A percentile compares a stretch with the other conserved stretches of the same genome.
Conservation (phyloP, 2,888 invertebrate species). For the Elaeidobius kamerunicus region DNA sequence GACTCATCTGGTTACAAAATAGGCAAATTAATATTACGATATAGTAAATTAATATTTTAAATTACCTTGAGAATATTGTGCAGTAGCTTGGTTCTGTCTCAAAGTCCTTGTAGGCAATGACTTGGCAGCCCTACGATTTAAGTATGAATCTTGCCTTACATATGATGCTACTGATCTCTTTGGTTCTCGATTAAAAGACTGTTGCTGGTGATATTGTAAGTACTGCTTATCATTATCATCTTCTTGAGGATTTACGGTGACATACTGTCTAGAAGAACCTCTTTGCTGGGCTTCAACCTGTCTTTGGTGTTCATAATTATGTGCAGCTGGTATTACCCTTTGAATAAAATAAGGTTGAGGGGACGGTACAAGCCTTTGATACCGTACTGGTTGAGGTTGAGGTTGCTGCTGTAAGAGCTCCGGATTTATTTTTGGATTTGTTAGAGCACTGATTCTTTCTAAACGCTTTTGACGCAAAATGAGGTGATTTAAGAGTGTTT, state of each 20-base stretch:
- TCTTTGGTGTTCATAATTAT: conserved; percentile 32
- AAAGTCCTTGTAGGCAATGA: conserved; percentile 32
- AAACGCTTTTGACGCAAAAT: conserved; percentile 61
- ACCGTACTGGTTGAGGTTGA: conserved; percentile 26
- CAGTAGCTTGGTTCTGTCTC: conserved; percentile 4
- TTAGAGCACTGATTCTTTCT: conserved; percentile 54
- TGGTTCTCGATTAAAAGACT: conserved; percentile 36
- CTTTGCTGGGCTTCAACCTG: conserved; percentile 29
- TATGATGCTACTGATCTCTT: conserved; percentile 7
- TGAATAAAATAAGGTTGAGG: conserved; percentile 36
- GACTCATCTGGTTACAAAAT: no score
- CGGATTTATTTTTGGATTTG: conserved; percentile 31
- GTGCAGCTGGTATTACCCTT: conserved; percentile 26
- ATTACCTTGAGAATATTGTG: conserved; percentile 14
- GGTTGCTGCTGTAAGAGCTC: conserved; percentile 24
- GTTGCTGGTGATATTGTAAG: conserved; percentile 27
- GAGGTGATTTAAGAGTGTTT: conserved; percentile 63
- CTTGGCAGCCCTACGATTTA: conserved; percentile 44
- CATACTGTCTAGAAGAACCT: conserved; percentile 14
- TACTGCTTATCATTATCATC: neutral
- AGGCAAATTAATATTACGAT: neutral
- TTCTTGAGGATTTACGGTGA: conserved; percentile 16
- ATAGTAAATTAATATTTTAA: neutral
- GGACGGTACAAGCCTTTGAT: conserved; percentile 13
- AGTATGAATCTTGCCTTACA: conserved; percentile 30